Evolutionary conservation across 2,888 invertebrate species (phyloP).

Genomic region (Conomelus anceps): DNA sequence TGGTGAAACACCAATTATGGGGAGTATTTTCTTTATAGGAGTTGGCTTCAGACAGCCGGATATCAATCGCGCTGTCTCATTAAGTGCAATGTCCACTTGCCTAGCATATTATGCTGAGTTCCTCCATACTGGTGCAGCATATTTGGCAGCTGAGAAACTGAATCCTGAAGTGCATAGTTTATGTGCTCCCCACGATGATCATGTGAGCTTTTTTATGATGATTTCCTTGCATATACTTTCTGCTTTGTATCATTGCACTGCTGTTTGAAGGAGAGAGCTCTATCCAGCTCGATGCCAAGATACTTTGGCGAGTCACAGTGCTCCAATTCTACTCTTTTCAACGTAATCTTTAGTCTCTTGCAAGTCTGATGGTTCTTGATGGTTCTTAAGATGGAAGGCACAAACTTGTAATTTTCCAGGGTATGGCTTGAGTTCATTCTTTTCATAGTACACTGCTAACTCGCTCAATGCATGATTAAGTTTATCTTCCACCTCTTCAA

Average conservation of each 20-base stretch:
- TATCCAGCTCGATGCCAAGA: conserved; percentile 29
- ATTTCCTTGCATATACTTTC: conserved; percentile 26
- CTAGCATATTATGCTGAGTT: conserved; percentile 22
- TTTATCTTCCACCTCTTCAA: too few species aligned
- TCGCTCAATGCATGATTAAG: too few species aligned
- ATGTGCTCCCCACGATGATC: conserved; percentile 11
- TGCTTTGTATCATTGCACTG: conserved; percentile 26
- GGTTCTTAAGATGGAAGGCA: conserved; percentile 10
- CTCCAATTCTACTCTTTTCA: conserved; percentile 18
- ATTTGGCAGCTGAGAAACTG: conserved; percentile 23
- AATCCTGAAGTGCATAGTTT: conserved; percentile 18
- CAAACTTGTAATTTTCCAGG: too few species aligned
- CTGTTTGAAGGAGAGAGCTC: conserved; percentile 28
- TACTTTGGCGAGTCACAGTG: conserved; percentile 26
- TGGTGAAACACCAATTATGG: conserved; percentile 11
- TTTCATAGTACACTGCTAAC: too few species aligned
- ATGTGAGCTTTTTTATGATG: conserved; percentile 24
- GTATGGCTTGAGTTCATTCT: too few species aligned
- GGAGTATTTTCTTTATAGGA: conserved; percentile 20
- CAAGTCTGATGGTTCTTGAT: conserved; percentile 19
- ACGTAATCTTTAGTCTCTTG: conserved; percentile 23
- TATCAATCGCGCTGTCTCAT: conserved; percentile 19
- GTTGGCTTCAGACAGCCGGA: conserved; percentile 24
- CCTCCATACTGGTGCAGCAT: conserved; percentile 23
- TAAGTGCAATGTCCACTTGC: conserved; percentile 20